A percentile compares a stretch with the other conserved stretches of the same genome.
Evolutionary conservation across 1,140 invertebrate genomes (phyloP).

Genomic region (Conus ventricosus): DNA sequence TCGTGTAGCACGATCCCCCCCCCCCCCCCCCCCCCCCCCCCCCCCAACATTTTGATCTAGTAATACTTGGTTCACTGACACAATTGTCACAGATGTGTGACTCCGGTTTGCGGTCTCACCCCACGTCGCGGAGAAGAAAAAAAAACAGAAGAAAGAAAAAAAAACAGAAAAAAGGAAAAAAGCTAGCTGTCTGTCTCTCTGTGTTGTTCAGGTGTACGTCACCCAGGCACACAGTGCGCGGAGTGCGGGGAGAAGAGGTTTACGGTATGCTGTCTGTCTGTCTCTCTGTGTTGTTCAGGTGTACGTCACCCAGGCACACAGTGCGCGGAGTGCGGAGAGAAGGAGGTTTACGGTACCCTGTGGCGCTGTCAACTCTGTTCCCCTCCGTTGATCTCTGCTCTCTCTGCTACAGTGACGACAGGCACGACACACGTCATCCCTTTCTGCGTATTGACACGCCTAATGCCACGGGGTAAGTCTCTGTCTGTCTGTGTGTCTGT

Average conservation of each 20-base stretch:
- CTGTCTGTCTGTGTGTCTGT: too few relatives aligned
- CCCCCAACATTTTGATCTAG: too few relatives aligned
- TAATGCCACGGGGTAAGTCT: conserved; percentile 33
- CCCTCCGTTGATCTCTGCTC: conserved; percentile 71
- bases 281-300: conserved; percentile 39
- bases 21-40: too few relatives aligned
- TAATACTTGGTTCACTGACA: too few relatives aligned
- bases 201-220: not conserved
- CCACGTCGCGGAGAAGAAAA: too few relatives aligned
- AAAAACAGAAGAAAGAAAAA: too few relatives aligned
- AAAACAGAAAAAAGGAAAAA: too few relatives aligned
- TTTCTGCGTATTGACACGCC: conserved; percentile 53
- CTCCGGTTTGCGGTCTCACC: too few relatives aligned
- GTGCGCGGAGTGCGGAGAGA: conserved; percentile 51
- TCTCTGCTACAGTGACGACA: conserved; percentile 55
- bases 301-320: conserved; percentile 48
- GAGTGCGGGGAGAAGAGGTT: conserved; percentile 49
- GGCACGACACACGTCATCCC: conserved; percentile 53
- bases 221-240: conserved; percentile 47
- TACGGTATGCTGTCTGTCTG: too few relatives aligned
- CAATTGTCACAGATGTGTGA: too few relatives aligned
- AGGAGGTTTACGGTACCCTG: conserved; percentile 46
- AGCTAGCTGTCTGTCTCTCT: too few relatives aligned
- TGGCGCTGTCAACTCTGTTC: conserved; percentile 58
- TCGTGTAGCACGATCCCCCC: too few relatives aligned